Percentiles rank a stretch among this genome's conserved stretches.
phyloP scores from a whole-genome alignment of 1,140 invertebrate genomes.

The Platorchestia sp. region DNA sequence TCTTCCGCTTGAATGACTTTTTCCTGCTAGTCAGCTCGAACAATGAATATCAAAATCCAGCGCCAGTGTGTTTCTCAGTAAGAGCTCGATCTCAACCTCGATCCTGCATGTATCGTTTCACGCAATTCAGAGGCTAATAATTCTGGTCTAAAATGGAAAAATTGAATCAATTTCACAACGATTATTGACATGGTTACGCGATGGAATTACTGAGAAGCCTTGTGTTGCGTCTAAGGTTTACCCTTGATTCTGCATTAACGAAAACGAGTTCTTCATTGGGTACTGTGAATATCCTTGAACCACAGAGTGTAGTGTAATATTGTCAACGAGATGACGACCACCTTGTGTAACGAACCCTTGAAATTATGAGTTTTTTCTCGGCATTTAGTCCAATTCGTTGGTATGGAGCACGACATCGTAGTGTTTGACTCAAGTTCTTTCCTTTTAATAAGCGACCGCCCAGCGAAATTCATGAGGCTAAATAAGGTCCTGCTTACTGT shows the following conservation, averaged over 20 bases:
- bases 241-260: too few relatives aligned
- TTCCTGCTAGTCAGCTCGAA: neutral
- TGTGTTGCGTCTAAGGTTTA: too few relatives aligned
- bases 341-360: neutral
- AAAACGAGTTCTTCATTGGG: too few relatives aligned
- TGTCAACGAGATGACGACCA: neutral
- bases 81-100: neutral
- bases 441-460: too few relatives aligned
- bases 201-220: too few relatives aligned
- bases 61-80: neutral
- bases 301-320: too few relatives aligned
- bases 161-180: neutral
- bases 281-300: too few relatives aligned
- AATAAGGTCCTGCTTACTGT: too few relatives aligned
- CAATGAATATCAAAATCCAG: neutral
- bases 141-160: neutral
- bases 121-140: neutral
- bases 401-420: too few relatives aligned
- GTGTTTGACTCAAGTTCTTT: too few relatives aligned
- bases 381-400: neutral
- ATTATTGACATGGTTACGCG: too few relatives aligned
- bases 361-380: neutral
- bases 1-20: neutral
- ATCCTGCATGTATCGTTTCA: neutral
- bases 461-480: too few relatives aligned